Percentiles rank a stretch among this genome's conserved stretches.
phyloP scores from a whole-genome alignment of 2,888 invertebrate species.

The Actias luna region DNA sequence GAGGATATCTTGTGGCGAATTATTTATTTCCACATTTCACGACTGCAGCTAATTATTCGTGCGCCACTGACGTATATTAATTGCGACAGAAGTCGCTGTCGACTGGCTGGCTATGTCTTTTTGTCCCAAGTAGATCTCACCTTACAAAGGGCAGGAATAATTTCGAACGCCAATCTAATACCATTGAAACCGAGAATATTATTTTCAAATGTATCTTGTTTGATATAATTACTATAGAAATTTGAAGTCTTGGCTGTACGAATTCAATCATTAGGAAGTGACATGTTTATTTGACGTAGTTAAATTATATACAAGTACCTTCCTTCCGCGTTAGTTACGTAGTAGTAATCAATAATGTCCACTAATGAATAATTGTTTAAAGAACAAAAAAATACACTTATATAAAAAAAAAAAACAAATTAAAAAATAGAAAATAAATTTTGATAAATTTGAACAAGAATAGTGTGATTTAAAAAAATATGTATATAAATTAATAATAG shows the following conservation, averaged over 20 bases:
- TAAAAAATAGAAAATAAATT: no score
- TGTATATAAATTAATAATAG: no score
- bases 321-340: no score
- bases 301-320: no score
- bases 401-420: no score
- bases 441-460: no score
- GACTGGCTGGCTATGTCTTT: slow-evolving; percentile 47
- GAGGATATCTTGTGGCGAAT: slow-evolving; percentile 31
- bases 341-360: no score
- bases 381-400: no score
- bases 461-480: no score
- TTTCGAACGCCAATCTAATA: slow-evolving; percentile 7
- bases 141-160: slow-evolving; percentile 50
- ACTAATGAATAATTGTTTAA: no score
- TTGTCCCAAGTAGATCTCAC: slow-evolving; percentile 51
- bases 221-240: background rate
- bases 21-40: slow-evolving; percentile 59
- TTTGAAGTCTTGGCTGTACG: background rate
- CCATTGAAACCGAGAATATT: background rate
- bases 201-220: background rate
- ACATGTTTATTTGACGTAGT: no score
- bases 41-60: slow-evolving; percentile 75
- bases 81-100: slow-evolving; percentile 73
- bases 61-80: slow-evolving; percentile 74
- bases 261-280: background rate